Percentiles rank a stretch among this genome's conserved stretches.
phyloP scores from a whole-genome alignment of 2,888 invertebrate genomes.

The Drosophila suboccidentalis region DNA sequence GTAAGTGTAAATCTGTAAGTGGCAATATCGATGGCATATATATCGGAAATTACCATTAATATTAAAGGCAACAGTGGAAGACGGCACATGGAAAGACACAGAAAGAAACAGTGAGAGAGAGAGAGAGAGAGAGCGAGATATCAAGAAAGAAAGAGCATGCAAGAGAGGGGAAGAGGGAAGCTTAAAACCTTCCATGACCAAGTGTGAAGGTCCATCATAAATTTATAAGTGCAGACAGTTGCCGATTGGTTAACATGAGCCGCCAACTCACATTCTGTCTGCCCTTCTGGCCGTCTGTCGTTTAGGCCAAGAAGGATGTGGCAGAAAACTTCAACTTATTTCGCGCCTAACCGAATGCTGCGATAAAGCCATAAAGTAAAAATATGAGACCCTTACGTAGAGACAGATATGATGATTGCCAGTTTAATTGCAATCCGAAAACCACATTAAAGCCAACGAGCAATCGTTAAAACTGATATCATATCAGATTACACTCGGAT shows the following conservation, averaged over 20 bases:
- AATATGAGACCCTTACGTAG: constrained; percentile 37
- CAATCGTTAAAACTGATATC: constrained; percentile 59
- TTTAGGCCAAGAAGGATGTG: constrained; percentile 13
- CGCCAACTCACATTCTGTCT: neutral
- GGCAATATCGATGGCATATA: constrained; percentile 53
- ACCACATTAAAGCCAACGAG: constrained; percentile 43
- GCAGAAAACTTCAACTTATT: constrained; percentile 8
- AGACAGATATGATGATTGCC: constrained; percentile 58
- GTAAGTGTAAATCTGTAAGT: constrained; percentile 21
- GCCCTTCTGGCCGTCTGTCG: neutral
- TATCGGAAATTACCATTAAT: constrained; percentile 49
- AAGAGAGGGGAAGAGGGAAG: neutral
- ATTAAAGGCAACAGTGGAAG: constrained; percentile 44
- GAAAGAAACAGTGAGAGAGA: neutral
- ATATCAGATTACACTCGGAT: constrained; percentile 49
- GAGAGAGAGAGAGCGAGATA: neutral
- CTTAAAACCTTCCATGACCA: constrained; percentile 25
- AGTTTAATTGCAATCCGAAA: constrained; percentile 60
- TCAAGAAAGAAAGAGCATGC: neutral
- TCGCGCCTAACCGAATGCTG: constrained; percentile 9
- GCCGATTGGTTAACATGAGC: constrained; percentile 49
- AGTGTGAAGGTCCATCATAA: constrained; percentile 75
- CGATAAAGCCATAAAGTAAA: constrained; percentile 46
- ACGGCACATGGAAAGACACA: neutral
- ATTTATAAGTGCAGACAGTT: constrained; percentile 74